These are phyloP conservation scores for Melanotaenia duboulayi DNA, from an alignment of 2,113 vertebrate species.

Conservation along the genomic window DNA sequence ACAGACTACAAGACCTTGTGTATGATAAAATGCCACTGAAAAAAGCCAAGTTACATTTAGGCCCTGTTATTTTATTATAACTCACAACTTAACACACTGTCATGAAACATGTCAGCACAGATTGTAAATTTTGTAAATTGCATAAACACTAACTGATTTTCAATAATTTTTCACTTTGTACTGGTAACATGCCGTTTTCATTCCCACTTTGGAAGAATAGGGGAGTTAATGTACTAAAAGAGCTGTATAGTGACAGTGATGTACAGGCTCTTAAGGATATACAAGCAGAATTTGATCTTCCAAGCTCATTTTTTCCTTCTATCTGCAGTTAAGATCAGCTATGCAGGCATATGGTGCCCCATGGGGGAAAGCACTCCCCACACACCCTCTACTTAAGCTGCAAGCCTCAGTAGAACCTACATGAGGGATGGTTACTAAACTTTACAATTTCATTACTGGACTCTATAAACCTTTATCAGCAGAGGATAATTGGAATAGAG, in stretches of 20 bases:
- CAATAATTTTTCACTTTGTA: neutral
- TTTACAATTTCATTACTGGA: no score
- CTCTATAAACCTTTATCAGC: no score
- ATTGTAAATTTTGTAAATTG: constrained; percentile 17
- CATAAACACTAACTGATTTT: neutral
- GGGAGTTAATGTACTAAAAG: neutral
- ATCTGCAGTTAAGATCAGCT: constrained; percentile 4
- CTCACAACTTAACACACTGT: neutral
- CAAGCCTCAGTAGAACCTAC: no score
- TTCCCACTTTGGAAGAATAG: neutral
- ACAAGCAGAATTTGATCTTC: constrained; percentile 2
- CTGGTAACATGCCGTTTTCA: neutral
- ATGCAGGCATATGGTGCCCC: neutral
- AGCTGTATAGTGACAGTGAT: neutral
- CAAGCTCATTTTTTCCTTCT: constrained; percentile 5
- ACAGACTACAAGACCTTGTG: neutral
- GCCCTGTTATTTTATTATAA: constrained; percentile 4
- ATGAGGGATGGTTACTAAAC: no score
- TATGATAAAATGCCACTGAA: neutral
- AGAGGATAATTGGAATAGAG: no score
- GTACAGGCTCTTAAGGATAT: neutral
- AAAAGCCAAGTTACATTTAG: neutral
- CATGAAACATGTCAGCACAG: neutral
- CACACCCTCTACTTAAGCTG: neutral
- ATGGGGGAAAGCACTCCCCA: neutral